A percentile compares a stretch with the other conserved stretches of the same genome.
Conservation (phyloP, 1,140 invertebrate species). For the Drosophila subobscura region DNA sequence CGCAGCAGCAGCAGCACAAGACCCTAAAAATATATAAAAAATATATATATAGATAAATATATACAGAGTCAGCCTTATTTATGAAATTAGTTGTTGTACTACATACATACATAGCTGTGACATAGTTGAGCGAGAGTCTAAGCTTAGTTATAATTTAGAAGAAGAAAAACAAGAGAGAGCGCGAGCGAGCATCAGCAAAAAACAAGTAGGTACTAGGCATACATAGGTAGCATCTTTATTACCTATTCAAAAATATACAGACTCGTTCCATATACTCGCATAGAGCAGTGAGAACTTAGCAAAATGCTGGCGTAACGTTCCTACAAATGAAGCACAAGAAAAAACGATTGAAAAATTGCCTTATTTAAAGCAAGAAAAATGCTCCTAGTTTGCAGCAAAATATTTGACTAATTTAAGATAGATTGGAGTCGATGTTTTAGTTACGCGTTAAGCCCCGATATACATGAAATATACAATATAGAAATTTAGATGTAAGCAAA, state of each 20-base stretch:
- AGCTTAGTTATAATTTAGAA: conserved; percentile 76
- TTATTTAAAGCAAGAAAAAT: conserved; percentile 67
- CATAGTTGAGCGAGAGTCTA: conserved; percentile 25
- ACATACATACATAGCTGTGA: conserved; percentile 25
- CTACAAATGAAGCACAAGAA: conserved; percentile 57
- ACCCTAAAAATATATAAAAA: conserved; percentile 13
- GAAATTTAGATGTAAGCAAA: conserved; percentile 31
- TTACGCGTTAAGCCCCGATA: conserved; percentile 45
- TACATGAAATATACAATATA: conserved; percentile 11
- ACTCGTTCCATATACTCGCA: conserved; percentile 42
- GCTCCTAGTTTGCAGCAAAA: conserved; percentile 77
- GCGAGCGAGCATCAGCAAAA: conserved; percentile 56
- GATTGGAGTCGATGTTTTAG: conserved; percentile 33
- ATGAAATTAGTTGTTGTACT: conserved; percentile 71
- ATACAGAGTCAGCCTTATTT: conserved; percentile 71
- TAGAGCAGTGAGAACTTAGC: conserved; percentile 58
- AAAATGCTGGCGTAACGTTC: conserved; percentile 69
- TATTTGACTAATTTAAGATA: conserved; percentile 44
- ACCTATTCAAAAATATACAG: conserved; percentile 42
- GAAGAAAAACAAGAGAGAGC: too few relatives aligned
- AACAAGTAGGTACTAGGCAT: conserved; percentile 43
- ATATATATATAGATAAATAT: conserved; percentile 23
- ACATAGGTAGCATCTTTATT: conserved; percentile 7
- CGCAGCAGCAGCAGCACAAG: conserved; percentile 13
- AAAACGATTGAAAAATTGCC: conserved; percentile 59